These are phyloP conservation scores for Xanthia togata DNA, from an alignment of 2,888 invertebrate species.

Conservation along the genomic window DNA sequence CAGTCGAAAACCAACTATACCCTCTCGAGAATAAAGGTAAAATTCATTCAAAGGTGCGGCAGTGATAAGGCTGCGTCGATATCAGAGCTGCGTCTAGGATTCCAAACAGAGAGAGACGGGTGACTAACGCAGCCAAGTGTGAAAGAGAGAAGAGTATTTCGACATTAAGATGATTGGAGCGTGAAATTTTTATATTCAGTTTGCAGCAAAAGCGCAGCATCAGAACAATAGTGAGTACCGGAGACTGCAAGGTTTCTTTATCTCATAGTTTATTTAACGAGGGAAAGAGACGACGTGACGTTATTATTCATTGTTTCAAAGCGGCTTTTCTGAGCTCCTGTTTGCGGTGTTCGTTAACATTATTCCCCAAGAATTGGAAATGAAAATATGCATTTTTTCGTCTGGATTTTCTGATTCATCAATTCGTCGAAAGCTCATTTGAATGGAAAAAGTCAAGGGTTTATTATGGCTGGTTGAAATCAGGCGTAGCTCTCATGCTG, in stretches of 20 bases:
- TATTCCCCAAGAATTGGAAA: conserved; percentile 58
- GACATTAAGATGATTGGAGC: conserved; percentile 87
- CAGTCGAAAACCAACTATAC: conserved; percentile 79
- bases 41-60: conserved; percentile 68
- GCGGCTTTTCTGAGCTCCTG: conserved; percentile 61
- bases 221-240: conserved; percentile 78
- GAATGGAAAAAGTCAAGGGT: background rate
- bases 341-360: conserved; percentile 58
- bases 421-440: conserved; percentile 7
- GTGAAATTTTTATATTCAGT: conserved; percentile 88
- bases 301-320: conserved; percentile 68
- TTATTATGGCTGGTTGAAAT: background rate
- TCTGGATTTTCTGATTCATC: conserved; percentile 16
- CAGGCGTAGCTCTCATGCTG: background rate
- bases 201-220: conserved; percentile 85
- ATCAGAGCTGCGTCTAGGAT: conserved; percentile 89
- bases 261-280: conserved; percentile 66
- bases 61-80: conserved; percentile 90
- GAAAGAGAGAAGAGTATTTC: conserved; percentile 75
- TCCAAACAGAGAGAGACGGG: conserved; percentile 79
- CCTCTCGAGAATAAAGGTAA: conserved; percentile 68
- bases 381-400: conserved; percentile 50
- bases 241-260: conserved; percentile 66
- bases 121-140: conserved; percentile 52
- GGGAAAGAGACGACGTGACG: conserved; percentile 58